Percentiles rank a stretch among this genome's conserved stretches.
phyloP scores from a whole-genome alignment of 2,888 invertebrate species.

The Cosmia trapezina region DNA sequence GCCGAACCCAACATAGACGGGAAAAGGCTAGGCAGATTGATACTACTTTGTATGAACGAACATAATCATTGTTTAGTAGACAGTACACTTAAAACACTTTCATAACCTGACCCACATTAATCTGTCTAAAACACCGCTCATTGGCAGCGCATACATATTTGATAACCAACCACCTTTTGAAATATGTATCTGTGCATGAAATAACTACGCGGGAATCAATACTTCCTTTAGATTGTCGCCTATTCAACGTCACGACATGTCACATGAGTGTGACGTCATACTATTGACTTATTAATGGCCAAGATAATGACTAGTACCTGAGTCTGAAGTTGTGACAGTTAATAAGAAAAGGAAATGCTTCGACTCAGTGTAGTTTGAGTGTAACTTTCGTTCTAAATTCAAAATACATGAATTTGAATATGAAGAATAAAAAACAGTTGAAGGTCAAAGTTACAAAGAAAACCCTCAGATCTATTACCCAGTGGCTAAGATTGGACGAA shows the following conservation, averaged over 20 bases:
- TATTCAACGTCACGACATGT: conserved; percentile 51
- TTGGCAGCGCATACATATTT: conserved; percentile 50
- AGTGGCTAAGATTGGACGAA: background rate
- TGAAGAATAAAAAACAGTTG: background rate
- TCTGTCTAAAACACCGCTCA: conserved; percentile 47
- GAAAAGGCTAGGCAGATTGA: too few species aligned
- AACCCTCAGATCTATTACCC: background rate
- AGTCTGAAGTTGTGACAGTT: conserved; percentile 15
- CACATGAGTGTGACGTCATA: conserved; percentile 47
- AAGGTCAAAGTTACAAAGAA: background rate
- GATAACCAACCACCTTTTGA: conserved; percentile 45
- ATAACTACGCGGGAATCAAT: conserved; percentile 53
- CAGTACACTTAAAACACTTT: conserved; percentile 7
- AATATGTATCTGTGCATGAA: conserved; percentile 50
- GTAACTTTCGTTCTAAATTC: background rate
- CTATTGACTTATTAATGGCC: conserved; percentile 53
- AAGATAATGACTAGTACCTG: conserved; percentile 25
- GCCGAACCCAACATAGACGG: too few species aligned
- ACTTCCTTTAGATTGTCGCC: conserved; percentile 55
- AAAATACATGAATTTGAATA: background rate
- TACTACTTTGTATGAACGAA: background rate
- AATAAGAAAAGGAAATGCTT: background rate
- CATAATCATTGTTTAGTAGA: background rate
- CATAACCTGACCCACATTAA: conserved; percentile 50
- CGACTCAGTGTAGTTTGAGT: background rate